A percentile compares a stretch with the other conserved stretches of the same genome.
phyloP scores from a whole-genome alignment of 2,888 invertebrate genomes.

The Xestia ashworthii region DNA sequence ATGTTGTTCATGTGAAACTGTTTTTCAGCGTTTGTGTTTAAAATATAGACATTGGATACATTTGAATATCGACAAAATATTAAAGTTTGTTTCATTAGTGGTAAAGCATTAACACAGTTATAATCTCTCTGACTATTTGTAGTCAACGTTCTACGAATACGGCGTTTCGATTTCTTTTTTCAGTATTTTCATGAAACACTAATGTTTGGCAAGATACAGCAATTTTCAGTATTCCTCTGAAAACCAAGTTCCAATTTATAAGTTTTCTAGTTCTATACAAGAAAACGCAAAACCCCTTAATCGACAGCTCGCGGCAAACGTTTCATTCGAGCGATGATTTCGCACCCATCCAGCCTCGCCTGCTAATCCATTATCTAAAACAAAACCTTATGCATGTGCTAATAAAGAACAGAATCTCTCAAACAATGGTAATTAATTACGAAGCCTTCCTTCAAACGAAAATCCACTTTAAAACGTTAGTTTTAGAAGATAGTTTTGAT shows the following conservation, averaged over 20 bases:
- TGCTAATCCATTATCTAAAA: slow-evolving; percentile 61
- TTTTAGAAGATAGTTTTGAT: slow-evolving; percentile 6
- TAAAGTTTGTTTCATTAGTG: not conserved
- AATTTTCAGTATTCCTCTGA: not conserved
- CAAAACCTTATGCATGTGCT: slow-evolving; percentile 61
- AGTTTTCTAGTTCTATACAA: slow-evolving; percentile 55
- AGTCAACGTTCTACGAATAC: not conserved
- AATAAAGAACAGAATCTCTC: slow-evolving; percentile 61
- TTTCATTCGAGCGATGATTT: slow-evolving; percentile 78
- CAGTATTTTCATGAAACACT: not conserved
- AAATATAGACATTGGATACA: not conserved
- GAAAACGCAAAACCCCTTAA: slow-evolving; percentile 74
- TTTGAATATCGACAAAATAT: not conserved
- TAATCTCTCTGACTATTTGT: not conserved
- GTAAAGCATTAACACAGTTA: not conserved
- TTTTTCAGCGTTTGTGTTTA: not conserved
- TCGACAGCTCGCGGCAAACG: slow-evolving; percentile 80
- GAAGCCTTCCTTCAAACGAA: not conserved
- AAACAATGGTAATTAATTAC: slow-evolving; percentile 54
- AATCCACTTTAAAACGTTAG: slow-evolving; percentile 1
- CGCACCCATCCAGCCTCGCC: slow-evolving; percentile 71
- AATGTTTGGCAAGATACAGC: not conserved
- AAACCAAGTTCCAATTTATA: slow-evolving; percentile 26
- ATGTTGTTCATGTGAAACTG: not conserved
- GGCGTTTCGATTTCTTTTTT: not conserved